These are phyloP conservation scores for Lacerta bilineata DNA, from an alignment of 2,797 vertebrate species.

Conservation along the genomic window DNA sequence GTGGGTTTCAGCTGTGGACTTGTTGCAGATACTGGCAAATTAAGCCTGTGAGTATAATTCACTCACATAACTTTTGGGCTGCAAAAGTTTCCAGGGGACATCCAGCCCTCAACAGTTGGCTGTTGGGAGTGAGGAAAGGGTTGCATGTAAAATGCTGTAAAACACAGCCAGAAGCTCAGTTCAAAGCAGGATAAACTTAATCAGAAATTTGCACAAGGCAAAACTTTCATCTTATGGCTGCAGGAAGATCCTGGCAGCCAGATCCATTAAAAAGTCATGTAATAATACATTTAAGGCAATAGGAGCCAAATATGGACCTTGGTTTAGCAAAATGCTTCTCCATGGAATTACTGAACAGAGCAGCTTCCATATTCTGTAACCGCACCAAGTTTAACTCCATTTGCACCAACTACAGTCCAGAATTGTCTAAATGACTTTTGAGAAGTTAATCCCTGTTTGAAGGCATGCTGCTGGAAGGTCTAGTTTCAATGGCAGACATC, in stretches of 20 bases:
- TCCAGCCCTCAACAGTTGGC: background rate
- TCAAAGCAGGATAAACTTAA: background rate
- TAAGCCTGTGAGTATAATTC: background rate
- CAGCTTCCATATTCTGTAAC: background rate
- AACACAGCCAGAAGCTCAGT: background rate
- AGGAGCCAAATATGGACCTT: background rate
- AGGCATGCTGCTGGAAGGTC: conserved; percentile 3
- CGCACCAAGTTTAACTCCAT: background rate
- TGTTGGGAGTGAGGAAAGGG: background rate
- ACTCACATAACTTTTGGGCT: background rate
- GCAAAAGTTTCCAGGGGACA: background rate
- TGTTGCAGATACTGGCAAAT: background rate
- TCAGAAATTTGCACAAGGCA: background rate
- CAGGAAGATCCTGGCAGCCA: background rate
- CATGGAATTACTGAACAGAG: conserved; percentile 24
- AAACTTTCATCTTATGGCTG: background rate
- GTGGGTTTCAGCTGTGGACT: background rate
- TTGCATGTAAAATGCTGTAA: background rate
- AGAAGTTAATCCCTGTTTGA: background rate
- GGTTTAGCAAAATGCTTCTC: conserved; percentile 1
- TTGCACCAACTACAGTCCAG: background rate
- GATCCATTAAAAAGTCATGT: background rate
- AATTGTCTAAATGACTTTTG: background rate
- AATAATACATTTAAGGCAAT: conserved; percentile 6
- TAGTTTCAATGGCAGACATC: background rate